These are phyloP conservation scores for Cosmopolites sordidus DNA, from an alignment of 2,888 invertebrate species.

Conservation along the genomic window DNA sequence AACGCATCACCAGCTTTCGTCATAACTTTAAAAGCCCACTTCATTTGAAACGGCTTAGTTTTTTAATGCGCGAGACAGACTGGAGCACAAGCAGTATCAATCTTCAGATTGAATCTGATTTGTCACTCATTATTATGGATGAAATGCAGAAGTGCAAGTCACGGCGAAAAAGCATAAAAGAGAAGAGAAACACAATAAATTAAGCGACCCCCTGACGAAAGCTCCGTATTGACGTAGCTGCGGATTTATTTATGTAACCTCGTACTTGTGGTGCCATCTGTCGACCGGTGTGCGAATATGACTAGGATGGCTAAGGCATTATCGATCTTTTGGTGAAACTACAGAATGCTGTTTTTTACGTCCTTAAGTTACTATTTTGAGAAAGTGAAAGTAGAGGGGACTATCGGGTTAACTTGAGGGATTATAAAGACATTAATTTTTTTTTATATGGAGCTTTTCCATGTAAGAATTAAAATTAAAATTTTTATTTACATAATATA, in stretches of 20 bases:
- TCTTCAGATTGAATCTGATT: slow-evolving; percentile 12
- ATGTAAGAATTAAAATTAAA: too few relatives aligned
- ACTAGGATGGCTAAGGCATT: background rate
- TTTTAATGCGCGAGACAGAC: background rate
- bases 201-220: background rate
- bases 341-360: background rate
- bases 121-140: slow-evolving; percentile 21
- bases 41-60: slow-evolving; percentile 7
- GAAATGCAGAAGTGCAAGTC: slow-evolving; percentile 17
- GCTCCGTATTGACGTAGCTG: background rate
- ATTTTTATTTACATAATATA: too few relatives aligned
- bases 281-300: background rate
- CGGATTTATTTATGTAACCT: background rate
- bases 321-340: background rate
- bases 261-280: slow-evolving; percentile 2
- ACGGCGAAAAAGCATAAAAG: slow-evolving; percentile 7
- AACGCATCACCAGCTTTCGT: background rate
- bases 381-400: slow-evolving; percentile 14
- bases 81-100: slow-evolving; percentile 11
- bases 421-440: slow-evolving; percentile 6
- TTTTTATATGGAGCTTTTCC: too few relatives aligned
- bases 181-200: slow-evolving; percentile 10
- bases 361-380: slow-evolving; percentile 1
- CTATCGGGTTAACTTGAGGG: slow-evolving; percentile 1
- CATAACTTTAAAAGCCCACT: slow-evolving; percentile 9